Conservation (phyloP, 2,113 vertebrate genomes). For the Mionectes macconnelli region DNA sequence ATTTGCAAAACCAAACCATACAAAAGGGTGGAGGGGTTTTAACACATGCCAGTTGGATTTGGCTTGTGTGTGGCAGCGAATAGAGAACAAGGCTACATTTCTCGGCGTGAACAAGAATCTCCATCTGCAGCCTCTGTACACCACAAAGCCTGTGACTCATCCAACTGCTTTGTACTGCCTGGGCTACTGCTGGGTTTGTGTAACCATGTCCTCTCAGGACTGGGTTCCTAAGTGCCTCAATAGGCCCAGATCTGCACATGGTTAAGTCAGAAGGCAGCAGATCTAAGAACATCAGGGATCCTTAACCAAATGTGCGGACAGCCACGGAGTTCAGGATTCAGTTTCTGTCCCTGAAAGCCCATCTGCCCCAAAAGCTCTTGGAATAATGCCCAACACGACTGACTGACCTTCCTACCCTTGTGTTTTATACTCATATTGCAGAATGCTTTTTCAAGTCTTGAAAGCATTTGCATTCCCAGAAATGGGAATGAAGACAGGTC, state of each 20-base stretch:
- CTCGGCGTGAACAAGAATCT: not conserved
- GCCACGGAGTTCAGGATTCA: not conserved
- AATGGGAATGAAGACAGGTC: not conserved
- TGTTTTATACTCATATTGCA: not conserved
- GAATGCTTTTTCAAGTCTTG: not conserved
- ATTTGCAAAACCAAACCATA: conserved; percentile 32
- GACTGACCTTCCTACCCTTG: not conserved
- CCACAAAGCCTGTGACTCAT: conserved; percentile 27
- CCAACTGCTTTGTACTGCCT: not conserved
- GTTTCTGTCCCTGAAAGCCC: not conserved
- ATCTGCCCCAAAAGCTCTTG: not conserved
- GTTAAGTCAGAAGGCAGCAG: not conserved
- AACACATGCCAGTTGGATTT: conserved; percentile 20
- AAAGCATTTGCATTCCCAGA: not conserved
- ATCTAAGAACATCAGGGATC: not conserved
- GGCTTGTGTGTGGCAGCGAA: not conserved
- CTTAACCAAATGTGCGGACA: not conserved
- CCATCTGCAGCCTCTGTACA: conserved; percentile 2
- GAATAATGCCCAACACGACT: not conserved
- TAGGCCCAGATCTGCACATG: not conserved
- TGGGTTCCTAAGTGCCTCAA: not conserved
- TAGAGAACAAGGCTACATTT: not conserved
- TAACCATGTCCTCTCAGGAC: not conserved
- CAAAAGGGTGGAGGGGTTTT: conserved; percentile 20
- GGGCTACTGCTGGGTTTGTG: not conserved